Conservation (phyloP, 1,140 invertebrate species). For the Microplitis demolitor region DNA sequence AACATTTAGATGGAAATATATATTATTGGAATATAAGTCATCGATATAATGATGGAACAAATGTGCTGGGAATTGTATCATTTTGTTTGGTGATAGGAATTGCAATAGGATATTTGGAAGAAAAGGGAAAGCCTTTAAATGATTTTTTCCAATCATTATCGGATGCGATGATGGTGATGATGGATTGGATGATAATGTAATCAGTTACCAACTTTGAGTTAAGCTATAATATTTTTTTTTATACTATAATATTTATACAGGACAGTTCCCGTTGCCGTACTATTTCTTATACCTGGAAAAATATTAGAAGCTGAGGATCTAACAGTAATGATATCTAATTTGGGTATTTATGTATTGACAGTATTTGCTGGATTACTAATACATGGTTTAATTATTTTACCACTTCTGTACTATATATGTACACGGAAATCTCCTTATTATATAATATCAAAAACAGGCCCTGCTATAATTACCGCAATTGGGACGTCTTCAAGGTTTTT, state of each 20-base stretch:
- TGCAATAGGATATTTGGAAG: conserved; percentile 59
- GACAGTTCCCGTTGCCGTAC: conserved; percentile 76
- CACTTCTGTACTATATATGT: conserved; percentile 67
- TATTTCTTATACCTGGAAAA: conserved; percentile 76
- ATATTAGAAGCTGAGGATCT: conserved; percentile 76
- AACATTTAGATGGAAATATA: conserved; percentile 39
- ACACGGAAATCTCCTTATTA: conserved; percentile 68
- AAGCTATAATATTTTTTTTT: conserved; percentile 6
- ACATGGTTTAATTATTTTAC: conserved; percentile 69
- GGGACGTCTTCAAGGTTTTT: conserved; percentile 71
- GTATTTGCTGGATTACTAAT: conserved; percentile 69
- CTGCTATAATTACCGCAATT: conserved; percentile 71
- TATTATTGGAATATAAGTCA: conserved; percentile 56
- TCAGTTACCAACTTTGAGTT: conserved; percentile 18
- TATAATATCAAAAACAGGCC: conserved; percentile 66
- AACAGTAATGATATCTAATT: conserved; percentile 64
- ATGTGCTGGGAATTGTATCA: conserved; percentile 66
- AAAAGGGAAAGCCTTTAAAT: conserved; percentile 59
- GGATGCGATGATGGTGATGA: conserved; percentile 65
- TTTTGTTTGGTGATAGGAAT: conserved; percentile 64
- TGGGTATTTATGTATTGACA: conserved; percentile 72
- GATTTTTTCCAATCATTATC: conserved; percentile 61
- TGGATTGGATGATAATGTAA: conserved; percentile 63
- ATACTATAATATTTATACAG: conserved; percentile 43
- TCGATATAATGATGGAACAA: conserved; percentile 57